Base-by-base conservation (phyloP, 2,888 invertebrate species). In the Spicauda simplicius region DNA sequence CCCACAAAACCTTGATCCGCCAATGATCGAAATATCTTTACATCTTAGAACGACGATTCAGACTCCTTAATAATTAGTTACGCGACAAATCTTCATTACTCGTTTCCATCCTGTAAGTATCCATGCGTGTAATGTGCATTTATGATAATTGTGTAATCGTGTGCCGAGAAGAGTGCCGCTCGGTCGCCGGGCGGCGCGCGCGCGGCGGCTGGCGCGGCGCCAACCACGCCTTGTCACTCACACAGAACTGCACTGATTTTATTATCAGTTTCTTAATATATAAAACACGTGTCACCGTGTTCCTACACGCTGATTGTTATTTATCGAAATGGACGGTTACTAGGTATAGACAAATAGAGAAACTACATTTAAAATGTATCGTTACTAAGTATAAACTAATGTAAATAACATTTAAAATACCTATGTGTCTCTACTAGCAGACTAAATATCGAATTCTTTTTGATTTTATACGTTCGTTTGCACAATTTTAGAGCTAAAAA, bases 121-220 rank as follows among this genome's bases (percentile, higher is more conserved):
- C 41, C 45, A 18, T 50, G 18, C 1, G 18, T 33, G 55, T 55
- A 30, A 33, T 30, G 25, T 55, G 55, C 55, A 30, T 30, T 55
- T 55, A 55, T 55, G 55, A 16, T 55, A 55, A 55, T 55, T 55
- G 55, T 55, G 30, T 55, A 55, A 55, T n/a, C 10, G 54, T 14
- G 53, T 30, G 55, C 25, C n/a, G 11, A 33, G 55, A 25, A 25
- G 19, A 19, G 11, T 12, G 54, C 8, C 12, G 0, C 53, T 33
- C 10, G 0, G 33, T 25, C 54, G 54, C 25, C 25, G 25, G 12
- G 54, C 54, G 45, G 45, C 18, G 50, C 7, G n/a, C 6, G 18
- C n/a, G 45, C 0, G 3, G n/a, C 45, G 14, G 45, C 14, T 45
- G 45, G 50, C 50, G 18, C 18, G 2, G n/a, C 10, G 50, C 50